Conservation (phyloP, 2,888 invertebrate genomes). For the Kuschelorhynchus macadamiae region DNA sequence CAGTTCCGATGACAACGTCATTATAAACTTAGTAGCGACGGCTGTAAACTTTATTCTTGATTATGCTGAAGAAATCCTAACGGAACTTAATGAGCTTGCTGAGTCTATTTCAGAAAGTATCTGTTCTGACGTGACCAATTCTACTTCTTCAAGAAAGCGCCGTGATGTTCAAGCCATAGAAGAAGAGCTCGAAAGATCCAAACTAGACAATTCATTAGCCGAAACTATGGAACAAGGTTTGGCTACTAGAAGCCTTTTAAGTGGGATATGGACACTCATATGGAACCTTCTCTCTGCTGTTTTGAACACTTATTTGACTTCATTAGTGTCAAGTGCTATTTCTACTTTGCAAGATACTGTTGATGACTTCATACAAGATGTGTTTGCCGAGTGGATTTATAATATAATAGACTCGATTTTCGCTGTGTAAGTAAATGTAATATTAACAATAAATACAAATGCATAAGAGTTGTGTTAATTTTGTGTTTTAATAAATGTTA, state of each 20-base stretch:
- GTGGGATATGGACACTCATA: neutral
- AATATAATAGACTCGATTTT: neutral
- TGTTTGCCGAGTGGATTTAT: neutral
- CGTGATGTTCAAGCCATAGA: neutral
- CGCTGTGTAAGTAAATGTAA: too few species aligned
- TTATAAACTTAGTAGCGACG: neutral
- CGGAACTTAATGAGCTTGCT: neutral
- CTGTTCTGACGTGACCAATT: neutral
- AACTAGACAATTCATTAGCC: neutral
- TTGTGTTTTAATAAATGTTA: too few species aligned
- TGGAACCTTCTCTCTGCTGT: neutral
- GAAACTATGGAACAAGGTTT: neutral
- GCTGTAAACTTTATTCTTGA: neutral
- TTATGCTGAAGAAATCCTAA: neutral
- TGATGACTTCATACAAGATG: neutral
- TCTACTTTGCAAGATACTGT: neutral
- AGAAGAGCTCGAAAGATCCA: neutral
- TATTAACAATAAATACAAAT: too few species aligned
- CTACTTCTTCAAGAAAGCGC: conserved; percentile 7
- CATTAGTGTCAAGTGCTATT: neutral
- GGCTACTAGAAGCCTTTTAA: neutral
- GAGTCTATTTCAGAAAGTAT: neutral
- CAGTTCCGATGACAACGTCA: neutral
- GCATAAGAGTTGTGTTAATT: too few species aligned
- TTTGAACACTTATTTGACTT: neutral